Conservation (phyloP, 2,888 invertebrate species). For the Platerodrilus igneus region DNA sequence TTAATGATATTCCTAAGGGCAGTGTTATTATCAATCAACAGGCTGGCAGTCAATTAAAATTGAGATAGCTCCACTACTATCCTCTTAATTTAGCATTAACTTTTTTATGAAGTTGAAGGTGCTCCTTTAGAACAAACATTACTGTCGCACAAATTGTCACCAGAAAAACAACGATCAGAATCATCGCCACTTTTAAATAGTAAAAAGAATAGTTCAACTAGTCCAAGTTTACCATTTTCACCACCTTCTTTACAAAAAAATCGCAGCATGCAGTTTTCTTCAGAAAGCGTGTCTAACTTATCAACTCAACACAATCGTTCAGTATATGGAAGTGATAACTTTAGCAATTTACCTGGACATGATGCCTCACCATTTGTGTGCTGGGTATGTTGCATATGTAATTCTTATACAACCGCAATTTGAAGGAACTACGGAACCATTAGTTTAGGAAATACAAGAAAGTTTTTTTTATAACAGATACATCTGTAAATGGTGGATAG, state of each 20-base stretch:
- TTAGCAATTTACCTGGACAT: conserved; percentile 22
- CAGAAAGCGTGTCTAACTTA: conserved; percentile 25
- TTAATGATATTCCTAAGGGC: conserved; percentile 79
- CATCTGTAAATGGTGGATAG: conserved; percentile 18
- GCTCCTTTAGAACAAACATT: conserved; percentile 34
- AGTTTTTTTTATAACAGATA: conserved; percentile 36
- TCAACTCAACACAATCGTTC: conserved; percentile 30
- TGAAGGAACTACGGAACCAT: conserved; percentile 41
- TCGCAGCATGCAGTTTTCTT: conserved; percentile 25
- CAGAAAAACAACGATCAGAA: conserved; percentile 33
- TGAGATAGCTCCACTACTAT: conserved; percentile 72
- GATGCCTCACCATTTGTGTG: conserved; percentile 35
- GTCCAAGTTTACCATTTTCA: conserved; percentile 45
- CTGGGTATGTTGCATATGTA: conserved; percentile 42
- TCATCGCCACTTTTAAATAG: conserved; percentile 36
- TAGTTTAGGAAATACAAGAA: conserved; percentile 35
- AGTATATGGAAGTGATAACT: conserved; percentile 28
- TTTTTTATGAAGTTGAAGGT: conserved; percentile 26
- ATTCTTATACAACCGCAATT: conserved; percentile 40
- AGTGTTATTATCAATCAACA: conserved; percentile 85
- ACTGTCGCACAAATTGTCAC: conserved; percentile 30
- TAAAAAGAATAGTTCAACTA: conserved; percentile 43
- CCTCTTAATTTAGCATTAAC: conserved; percentile 61
- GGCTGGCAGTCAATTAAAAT: conserved; percentile 70
- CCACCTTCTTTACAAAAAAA: conserved; percentile 35